Conservation (phyloP, 1,140 invertebrate species). For the Macrobrachium nipponense region DNA sequence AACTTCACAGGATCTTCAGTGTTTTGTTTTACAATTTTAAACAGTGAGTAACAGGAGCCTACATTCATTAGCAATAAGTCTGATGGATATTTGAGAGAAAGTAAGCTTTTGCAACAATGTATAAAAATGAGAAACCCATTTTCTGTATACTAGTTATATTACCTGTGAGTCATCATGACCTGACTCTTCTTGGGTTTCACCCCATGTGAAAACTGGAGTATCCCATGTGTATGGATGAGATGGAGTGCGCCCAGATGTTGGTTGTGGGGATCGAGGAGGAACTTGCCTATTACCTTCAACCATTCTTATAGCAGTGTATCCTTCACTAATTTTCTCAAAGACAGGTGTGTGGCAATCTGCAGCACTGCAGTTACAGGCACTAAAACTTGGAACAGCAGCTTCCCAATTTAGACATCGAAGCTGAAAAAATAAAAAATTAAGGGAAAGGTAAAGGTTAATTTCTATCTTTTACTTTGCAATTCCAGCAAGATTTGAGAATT, state of each 20-base stretch:
- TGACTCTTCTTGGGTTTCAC: conserved; percentile 53
- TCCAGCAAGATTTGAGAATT: no score
- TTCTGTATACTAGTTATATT: neutral
- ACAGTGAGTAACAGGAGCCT: no score
- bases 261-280: conserved; percentile 69
- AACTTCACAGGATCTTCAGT: no score
- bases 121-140: no score
- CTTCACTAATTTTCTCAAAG: conserved; percentile 77
- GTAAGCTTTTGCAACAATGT: no score
- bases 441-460: no score
- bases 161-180: conserved; percentile 51
- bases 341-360: conserved; percentile 72
- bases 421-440: neutral
- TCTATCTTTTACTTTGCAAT: no score
- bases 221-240: conserved; percentile 77
- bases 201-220: conserved; percentile 70
- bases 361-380: conserved; percentile 19
- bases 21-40: no score
- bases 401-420: conserved; percentile 63
- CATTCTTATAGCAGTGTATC: conserved; percentile 80
- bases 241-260: conserved; percentile 72
- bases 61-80: no score
- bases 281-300: conserved; percentile 68
- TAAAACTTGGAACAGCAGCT: conserved; percentile 49
- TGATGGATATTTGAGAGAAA: no score